Base-by-base conservation (phyloP, 2,888 invertebrate species). In the Agrochola lota region DNA sequence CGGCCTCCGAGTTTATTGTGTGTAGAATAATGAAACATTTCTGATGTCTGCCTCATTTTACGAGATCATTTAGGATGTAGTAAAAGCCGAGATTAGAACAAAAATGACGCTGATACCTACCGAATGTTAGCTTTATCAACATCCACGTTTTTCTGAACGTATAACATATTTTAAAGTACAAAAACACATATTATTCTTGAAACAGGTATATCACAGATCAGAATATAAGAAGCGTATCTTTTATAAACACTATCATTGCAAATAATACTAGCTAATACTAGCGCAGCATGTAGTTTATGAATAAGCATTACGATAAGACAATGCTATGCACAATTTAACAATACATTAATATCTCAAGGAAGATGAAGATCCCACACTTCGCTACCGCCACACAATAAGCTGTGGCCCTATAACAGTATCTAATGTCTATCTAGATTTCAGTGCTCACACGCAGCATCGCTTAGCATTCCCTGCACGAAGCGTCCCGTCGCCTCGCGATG, bases 391-490 rank as follows among this genome's bases (percentile, higher is more conserved):
- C 46, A 83, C 80, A 78, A 66, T 60, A 71, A 69, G 71, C 60
- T 62, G 43, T 68, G 68, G 69, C 74, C 79, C 88, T 85, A 80
- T 85, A 88, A 85, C 87, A 84, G 89, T 91, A 90, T 89, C 90
- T 86, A 87, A 88, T 77, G 80, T 80, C 85, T 88, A 91, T 91
- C 92, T 91, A 90, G 90, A 91, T 91, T 90, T 87, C 89, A 89
- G 88, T 87, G 87, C 88, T 90, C 86, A 87, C 87, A 87, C 86
- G 86, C 83, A 81, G 89, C 87, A 91, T 90, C 92, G 88, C 91
- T 94, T 94, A 94, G 92, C 91, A 94, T 94, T 94, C 94, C 90
- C 83, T 80, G 87, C 90, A 88, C 91, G 90, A 77, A 84, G 83
- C 84, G 87, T 81, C 85, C 88, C 87, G 88, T 81, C 86, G 90